These are phyloP conservation scores for Chrysocyon brachyurus DNA, from an alignment of 2,797 vertebrate genomes.

Conservation along the genomic window DNA sequence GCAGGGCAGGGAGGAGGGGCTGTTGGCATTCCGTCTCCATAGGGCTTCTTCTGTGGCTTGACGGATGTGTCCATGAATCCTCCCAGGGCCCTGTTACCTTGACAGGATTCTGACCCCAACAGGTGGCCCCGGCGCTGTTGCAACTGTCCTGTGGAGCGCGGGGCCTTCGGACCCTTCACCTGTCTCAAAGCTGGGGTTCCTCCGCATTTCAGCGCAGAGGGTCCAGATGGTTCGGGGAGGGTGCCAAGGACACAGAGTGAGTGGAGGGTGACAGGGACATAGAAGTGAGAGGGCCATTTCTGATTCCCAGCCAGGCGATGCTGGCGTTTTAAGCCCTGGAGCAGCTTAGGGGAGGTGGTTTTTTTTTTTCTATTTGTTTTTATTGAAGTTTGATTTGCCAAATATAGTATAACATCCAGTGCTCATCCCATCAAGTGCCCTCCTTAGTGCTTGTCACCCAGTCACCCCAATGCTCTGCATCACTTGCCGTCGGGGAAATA, in stretches of 20 bases:
- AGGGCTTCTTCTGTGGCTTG: neutral
- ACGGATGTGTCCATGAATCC: fast-evolving
- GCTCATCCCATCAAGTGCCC: too few species aligned
- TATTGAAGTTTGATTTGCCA: too few species aligned
- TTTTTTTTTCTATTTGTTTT: neutral
- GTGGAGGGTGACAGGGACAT: neutral
- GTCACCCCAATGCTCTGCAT: too few species aligned
- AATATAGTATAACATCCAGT: too few species aligned
- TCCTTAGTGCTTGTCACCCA: too few species aligned
- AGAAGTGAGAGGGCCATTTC: neutral
- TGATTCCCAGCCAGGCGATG: neutral
- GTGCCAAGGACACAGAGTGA: neutral
- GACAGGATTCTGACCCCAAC: neutral
- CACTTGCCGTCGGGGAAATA: too few species aligned
- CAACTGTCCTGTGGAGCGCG: fast-evolving
- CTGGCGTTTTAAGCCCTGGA: neutral
- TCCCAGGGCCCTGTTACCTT: neutral
- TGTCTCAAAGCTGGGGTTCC: neutral
- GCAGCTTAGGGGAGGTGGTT: neutral
- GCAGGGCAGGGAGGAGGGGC: fast-evolving
- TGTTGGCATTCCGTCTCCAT: too few species aligned
- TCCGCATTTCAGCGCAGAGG: neutral
- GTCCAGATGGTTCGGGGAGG: neutral
- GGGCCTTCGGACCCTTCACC: neutral
- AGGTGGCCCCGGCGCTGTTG: fast-evolving